Evolutionary conservation across 2,113 vertebrate genomes (phyloP), one percentile per base, ranked within the genome.

Genomic region (Lamprotornis superbus): DNA sequence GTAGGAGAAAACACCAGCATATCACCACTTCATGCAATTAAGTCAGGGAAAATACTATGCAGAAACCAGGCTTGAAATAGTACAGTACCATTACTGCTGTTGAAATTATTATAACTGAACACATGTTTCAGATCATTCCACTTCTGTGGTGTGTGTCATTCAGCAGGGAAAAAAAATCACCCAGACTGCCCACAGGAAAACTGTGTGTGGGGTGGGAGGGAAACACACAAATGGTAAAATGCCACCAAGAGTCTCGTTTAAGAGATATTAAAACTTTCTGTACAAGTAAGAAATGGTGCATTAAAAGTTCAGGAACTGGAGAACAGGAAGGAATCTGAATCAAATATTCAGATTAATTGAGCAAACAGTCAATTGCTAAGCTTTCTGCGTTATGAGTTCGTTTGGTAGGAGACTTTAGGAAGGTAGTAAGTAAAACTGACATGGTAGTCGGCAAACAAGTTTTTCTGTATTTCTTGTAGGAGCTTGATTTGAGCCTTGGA

Each of bases 361-460:
- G 9, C 28, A 46, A 73, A 33, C 2, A 3, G 3, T 82, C 70
- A 96, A 82, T 74, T 82, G 56, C 64, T 95, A 91, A 78, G 90
- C 65, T 90, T 96, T 97, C 86, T 95, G 71, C 55, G 64, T 90
- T 80, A 46, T 2, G 3, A 59, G 61, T 90, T 94, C 94, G 60
- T 92, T 95, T 94, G 56, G 71, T 77, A 97, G 75, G 25, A 83
- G 79, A 95, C 86, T 91, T 95, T 85, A 91, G 57, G 49, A 95
- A 89, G 92, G 84, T 44, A 61, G 83, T 93, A 97, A 90, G 15
- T 81, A 94, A 91, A 68, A 83, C 46, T 49, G 96, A 96, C 42
- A 21, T 31, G 89, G 97, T 64, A 93, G 80, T 61, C 69, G 89
- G 84, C 89, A 96, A 97, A 91, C 59, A 65, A 90, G 84, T 86